Base-by-base conservation (phyloP, 1,140 invertebrate species). In the Drosophila orosa region DNA sequence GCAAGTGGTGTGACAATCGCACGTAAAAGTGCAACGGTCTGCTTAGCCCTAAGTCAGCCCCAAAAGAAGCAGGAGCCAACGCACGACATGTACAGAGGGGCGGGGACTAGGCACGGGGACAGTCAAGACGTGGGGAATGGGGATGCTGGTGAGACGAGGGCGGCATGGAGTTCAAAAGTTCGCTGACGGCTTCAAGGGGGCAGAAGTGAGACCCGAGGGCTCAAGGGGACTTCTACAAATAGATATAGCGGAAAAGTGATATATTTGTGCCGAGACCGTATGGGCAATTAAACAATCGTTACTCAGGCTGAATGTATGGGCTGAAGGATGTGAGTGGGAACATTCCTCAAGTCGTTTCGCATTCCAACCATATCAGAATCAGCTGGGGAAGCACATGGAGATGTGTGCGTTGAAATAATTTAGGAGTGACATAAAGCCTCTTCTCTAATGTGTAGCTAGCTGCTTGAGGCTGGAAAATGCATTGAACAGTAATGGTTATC, bases 1-100 rank as follows among this genome's bases (percentile, higher is more conserved):
- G 58, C 78, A 78, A 89, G 76, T 89, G 80, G 85, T 89, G 85
- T 89, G 78, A 89, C 85, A 90, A 90, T 89, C 80, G 80, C 85
- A 89, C 85, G 85, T 81, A 73, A 85, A 78, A 89, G 85, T 90
- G 80, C 85, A 89, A 81, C 80, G 78, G 80, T 85, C 83, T 79
- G 72, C 66, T 83, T 81, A 78, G 65, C 57, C 44, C 42, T 60
- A 69, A 69, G 67, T 44, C 67, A 69, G 67, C 67, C 44, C 68
- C 71, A 58, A 69, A 61, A 50, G 31, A n/a, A 35, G 22, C 39
- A 40, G 42, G 27, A 25, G 35, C 27, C 47, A 15, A 59, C 50
- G 56, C 48, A 76, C 52, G 61, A 81, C 58, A 13, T 59, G 29
- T 50, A 29, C 35, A 15, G 31, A 29, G 37, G 25, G 29, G 12